Percentiles rank a stretch among this genome's conserved stretches.
These are phyloP conservation scores for Carassius auratus DNA, from an alignment of 2,113 vertebrate species.

Conservation along the genomic window DNA sequence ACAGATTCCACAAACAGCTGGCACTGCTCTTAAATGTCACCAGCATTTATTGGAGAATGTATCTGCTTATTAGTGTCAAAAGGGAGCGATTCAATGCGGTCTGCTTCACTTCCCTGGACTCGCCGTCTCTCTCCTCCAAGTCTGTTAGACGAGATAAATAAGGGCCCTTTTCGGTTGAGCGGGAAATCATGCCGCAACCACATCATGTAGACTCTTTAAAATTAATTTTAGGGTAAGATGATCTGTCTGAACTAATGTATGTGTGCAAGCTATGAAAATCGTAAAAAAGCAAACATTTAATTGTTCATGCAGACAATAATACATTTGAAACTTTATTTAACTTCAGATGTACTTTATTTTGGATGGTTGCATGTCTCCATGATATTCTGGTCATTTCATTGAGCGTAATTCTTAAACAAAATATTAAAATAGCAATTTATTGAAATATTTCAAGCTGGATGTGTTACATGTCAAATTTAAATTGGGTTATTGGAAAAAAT, in stretches of 20 bases:
- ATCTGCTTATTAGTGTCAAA: conserved; percentile 39
- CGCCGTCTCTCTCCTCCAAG: background rate
- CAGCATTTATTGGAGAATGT: conserved; percentile 37
- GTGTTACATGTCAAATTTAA: background rate
- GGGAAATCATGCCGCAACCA: background rate
- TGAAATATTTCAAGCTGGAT: background rate
- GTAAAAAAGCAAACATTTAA: no score
- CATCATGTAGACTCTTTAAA: background rate
- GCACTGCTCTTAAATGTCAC: conserved; percentile 50
- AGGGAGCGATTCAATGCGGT: conserved; percentile 18
- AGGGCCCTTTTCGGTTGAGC: background rate
- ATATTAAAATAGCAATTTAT: background rate
- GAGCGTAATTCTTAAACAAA: background rate
- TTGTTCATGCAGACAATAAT: no score
- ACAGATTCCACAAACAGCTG: conserved; percentile 54
- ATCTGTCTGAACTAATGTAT: background rate
- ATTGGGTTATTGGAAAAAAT: background rate
- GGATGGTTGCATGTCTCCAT: background rate
- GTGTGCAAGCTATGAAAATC: no score
- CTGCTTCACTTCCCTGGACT: conserved; percentile 22
- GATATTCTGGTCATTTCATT: background rate
- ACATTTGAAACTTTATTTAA: background rate
- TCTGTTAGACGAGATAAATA: conserved; percentile 6
- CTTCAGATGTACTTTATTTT: background rate
- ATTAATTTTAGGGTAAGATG: background rate